Conservation (phyloP, 2,888 invertebrate species). For the Acleris holmiana region DNA sequence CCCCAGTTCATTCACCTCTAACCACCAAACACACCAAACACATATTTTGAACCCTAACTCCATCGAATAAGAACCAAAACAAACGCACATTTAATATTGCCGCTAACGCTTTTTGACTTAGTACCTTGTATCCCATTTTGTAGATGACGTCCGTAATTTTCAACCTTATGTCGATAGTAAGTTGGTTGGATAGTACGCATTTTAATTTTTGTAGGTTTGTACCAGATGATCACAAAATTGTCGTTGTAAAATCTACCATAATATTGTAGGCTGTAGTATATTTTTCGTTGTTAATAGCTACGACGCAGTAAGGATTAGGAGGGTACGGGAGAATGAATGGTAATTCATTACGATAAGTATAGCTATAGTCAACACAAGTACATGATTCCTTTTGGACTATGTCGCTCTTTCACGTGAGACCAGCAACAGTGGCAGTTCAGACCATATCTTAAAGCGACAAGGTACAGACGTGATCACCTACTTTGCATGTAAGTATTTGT, state of each 20-base stretch:
- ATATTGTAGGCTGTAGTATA: constrained; percentile 1
- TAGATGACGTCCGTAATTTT: constrained; percentile 27
- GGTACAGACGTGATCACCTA: no score
- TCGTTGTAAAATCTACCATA: constrained; percentile 19
- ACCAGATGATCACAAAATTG: constrained; percentile 27
- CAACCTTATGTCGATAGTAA: constrained; percentile 39
- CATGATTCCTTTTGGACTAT: no score
- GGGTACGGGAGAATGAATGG: constrained; percentile 31
- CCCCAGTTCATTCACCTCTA: constrained; percentile 68
- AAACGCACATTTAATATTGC: constrained; percentile 36
- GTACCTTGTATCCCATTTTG: constrained; percentile 29
- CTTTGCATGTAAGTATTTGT: background rate
- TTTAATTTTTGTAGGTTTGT: constrained; percentile 32
- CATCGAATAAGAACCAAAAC: constrained; percentile 36
- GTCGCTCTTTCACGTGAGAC: no score
- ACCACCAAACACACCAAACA: constrained; percentile 30
- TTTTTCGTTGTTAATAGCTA: constrained; percentile 15
- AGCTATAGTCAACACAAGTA: background rate
- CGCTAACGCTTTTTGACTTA: constrained; percentile 37
- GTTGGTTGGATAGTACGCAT: constrained; percentile 49
- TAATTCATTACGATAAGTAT: constrained; percentile 36
- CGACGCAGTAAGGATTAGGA: constrained; percentile 34
- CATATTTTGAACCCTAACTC: constrained; percentile 35
- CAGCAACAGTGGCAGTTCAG: no score
- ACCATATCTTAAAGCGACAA: no score